Conservation (phyloP, 2,797 vertebrate genomes). For the Basileuterus tristriatus region DNA sequence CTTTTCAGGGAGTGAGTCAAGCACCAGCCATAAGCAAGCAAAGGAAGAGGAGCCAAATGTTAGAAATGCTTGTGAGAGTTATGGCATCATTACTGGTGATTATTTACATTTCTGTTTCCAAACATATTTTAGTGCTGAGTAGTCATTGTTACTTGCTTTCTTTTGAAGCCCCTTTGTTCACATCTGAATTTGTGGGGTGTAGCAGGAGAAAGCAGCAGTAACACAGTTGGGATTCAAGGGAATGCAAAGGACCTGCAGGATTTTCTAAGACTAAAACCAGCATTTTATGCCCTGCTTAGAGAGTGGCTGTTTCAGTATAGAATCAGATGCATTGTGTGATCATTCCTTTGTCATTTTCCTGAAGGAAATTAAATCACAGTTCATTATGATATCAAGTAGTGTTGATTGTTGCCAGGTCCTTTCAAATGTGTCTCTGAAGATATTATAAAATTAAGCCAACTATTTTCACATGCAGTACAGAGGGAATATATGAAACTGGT, state of each 20-base stretch:
- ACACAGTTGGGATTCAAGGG: not conserved
- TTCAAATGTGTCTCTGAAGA: not conserved
- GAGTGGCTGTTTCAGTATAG: not conserved
- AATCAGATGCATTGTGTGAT: not conserved
- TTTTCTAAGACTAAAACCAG: not conserved
- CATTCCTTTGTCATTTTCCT: not conserved
- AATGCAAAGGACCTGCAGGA: not conserved
- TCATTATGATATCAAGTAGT: not conserved
- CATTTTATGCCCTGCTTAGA: not conserved
- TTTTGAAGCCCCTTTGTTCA: not conserved
- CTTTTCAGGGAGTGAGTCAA: not conserved
- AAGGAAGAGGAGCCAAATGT: not conserved
- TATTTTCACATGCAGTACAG: not conserved
- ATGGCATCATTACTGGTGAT: not conserved
- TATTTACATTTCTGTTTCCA: not conserved
- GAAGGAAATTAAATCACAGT: not conserved
- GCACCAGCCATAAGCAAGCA: not conserved
- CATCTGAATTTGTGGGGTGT: not conserved
- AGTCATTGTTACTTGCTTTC: not conserved
- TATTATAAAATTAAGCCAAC: not conserved
- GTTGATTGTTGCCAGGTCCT: not conserved
- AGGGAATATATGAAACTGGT: not conserved
- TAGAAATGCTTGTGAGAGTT: not conserved
- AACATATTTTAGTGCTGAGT: not conserved
- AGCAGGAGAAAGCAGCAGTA: conserved; percentile 1